Evolutionary conservation across 2,797 vertebrate genomes (phyloP).

Genomic region (Aulostomus chinensis): DNA sequence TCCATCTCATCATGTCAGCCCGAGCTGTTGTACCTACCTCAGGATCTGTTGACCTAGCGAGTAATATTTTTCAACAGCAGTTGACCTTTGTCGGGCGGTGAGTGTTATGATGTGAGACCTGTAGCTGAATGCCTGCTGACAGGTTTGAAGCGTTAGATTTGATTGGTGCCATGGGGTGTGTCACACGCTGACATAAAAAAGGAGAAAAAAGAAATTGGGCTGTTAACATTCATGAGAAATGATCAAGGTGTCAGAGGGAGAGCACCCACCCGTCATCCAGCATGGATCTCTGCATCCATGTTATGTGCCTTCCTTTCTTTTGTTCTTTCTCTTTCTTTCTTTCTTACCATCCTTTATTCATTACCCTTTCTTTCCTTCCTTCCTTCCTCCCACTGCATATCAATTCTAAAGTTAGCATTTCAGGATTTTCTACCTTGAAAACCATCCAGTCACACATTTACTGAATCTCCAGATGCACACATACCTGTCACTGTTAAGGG

Average conservation of each 20-base stretch:
- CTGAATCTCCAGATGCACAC: too few relatives aligned
- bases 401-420: not conserved
- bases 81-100: constrained; percentile 46
- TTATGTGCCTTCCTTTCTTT: not conserved
- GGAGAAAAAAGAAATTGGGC: constrained; percentile 18
- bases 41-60: constrained; percentile 35
- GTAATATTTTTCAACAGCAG: constrained; percentile 30
- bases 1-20: constrained; percentile 11
- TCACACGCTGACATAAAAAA: constrained; percentile 27
- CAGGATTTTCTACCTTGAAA: not conserved
- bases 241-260: constrained; percentile 44
- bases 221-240: constrained; percentile 59
- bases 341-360: not conserved
- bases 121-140: constrained; percentile 47
- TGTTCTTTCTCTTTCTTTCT: not conserved
- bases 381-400: not conserved
- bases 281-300: constrained; percentile 28
- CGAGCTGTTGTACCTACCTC: constrained; percentile 17
- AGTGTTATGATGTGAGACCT: constrained; percentile 36
- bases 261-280: constrained; percentile 38
- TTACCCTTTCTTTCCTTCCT: not conserved
- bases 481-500: too few relatives aligned
- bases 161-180: constrained; percentile 45
- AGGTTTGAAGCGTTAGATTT: constrained; percentile 42
- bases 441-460: not conserved